phyloP scores from a whole-genome alignment of 2,888 invertebrate genomes.

The Meloe dianella region DNA sequence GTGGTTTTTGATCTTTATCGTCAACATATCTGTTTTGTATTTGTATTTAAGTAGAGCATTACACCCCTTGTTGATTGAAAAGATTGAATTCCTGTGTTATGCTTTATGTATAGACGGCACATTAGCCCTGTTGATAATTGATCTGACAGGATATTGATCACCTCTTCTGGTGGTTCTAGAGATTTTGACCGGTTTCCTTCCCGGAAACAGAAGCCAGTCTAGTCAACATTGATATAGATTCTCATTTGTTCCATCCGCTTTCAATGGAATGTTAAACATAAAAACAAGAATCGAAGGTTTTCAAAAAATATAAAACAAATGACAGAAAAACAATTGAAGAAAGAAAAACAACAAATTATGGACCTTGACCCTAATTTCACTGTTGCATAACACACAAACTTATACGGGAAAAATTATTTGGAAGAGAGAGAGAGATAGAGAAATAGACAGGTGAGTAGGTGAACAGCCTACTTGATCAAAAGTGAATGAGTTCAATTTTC shows the following conservation, averaged over 20 bases:
- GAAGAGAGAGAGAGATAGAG: background rate
- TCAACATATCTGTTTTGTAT: background rate
- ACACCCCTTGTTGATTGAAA: constrained; percentile 2
- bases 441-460: constrained; percentile 15
- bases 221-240: background rate
- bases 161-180: background rate
- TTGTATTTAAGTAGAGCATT: constrained; percentile 8
- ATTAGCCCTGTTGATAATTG: constrained; percentile 12
- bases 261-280: background rate
- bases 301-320: background rate
- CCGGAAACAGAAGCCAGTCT: constrained; percentile 11
- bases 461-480: constrained; percentile 6
- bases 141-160: constrained; percentile 5
- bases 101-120: too few relatives aligned
- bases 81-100: background rate
- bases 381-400: constrained; percentile 5
- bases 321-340: background rate
- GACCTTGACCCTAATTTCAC: constrained; percentile 15
- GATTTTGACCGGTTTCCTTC: constrained; percentile 13
- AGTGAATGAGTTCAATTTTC: constrained; percentile 1
- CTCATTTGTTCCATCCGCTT: background rate
- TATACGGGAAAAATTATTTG: constrained; percentile 7
- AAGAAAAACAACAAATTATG: background rate
- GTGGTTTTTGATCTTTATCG: background rate
- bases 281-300: background rate